Base-by-base conservation (phyloP, 2,888 invertebrate genomes). In the Epiblema foenella region DNA sequence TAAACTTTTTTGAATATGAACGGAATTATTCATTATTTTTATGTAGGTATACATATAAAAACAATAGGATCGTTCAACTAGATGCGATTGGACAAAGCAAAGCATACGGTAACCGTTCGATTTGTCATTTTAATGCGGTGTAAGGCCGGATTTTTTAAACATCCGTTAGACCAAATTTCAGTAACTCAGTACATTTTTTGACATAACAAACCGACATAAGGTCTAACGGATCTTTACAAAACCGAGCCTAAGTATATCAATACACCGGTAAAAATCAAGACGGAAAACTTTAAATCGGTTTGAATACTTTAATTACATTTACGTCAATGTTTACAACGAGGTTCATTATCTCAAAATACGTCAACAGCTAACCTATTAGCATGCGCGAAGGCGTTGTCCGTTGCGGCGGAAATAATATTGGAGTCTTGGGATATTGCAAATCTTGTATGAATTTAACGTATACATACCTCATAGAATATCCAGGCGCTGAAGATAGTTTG, bases 401-500 rank as follows among this genome's bases (percentile, higher is more conserved):
- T 39, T 51, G 52, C 62, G 17, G 56, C 56, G 62, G 66, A 70
- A 59, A 60, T 33, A 56, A 67, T 54, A 56, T 11, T 52, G 24
- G 60, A n/a, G 46, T 46, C 46, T 46, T 33, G 33, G n/a, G 1
- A 15, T 46, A 46, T 7, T n/a, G n/a, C n/a, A 46, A 33, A 33
- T 8, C 12, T 46, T n/a, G n/a, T 46, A n/a, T n/a, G 46, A 46
- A 46, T n/a, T n/a, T 7, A n/a, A 46, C 7, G 46, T 46, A 4
- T 7, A 46, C n/a, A 81, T 77, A 98, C 98, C 96, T 98, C 98
- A 87, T 97, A 96, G 93, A 98, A 98, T 88, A 98, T 96, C 96
- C 97, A 98, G 74, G 96, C 94, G 85, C 98, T 98, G 90, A 98
- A 97, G 79, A 97, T 83, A 39, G 98, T 98, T 95, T 98, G 98